Percentiles rank a stretch among this genome's conserved stretches.
Conservation (phyloP, 2,113 vertebrate genomes). For the Oryzias celebensis region DNA sequence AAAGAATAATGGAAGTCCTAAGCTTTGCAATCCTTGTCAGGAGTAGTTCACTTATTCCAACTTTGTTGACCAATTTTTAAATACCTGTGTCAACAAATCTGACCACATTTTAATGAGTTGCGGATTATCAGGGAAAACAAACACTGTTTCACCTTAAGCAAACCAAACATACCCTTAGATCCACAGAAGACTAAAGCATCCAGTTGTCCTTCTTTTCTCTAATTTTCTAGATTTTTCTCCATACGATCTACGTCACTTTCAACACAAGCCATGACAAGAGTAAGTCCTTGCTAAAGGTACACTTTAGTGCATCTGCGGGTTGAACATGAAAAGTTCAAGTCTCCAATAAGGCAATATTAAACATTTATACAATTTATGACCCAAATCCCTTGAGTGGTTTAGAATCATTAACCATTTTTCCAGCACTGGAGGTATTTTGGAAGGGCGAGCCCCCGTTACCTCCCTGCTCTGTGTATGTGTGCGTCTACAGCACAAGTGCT, state of each 20-base stretch:
- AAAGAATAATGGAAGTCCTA: no score
- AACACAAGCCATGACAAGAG: constrained; percentile 42
- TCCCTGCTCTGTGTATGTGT: constrained; percentile 21
- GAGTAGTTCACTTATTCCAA: no score
- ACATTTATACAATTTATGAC: constrained; percentile 49
- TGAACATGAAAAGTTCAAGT: constrained; percentile 16
- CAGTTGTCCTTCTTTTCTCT: constrained; percentile 39
- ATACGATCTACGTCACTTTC: constrained; percentile 58
- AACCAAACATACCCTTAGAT: no score
- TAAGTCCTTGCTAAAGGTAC: constrained; percentile 33
- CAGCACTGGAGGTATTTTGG: constrained; percentile 42
- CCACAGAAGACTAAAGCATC: no score
- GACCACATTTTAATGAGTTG: no score
- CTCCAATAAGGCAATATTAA: constrained; percentile 53
- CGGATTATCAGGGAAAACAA: no score
- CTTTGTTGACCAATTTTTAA: no score
- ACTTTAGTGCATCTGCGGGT: constrained; percentile 35
- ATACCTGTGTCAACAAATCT: no score
- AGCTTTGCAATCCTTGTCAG: no score
- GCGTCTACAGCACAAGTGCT: constrained; percentile 23
- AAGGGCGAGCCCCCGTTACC: constrained; percentile 15
- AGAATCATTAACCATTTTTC: constrained; percentile 8
- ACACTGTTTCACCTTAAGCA: no score
- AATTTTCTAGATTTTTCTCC: constrained; percentile 55
- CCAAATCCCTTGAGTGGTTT: constrained; percentile 4